Percentiles rank a stretch among this genome's conserved stretches.
phyloP scores from a whole-genome alignment of 2,888 invertebrate genomes.

The Nebria salina region DNA sequence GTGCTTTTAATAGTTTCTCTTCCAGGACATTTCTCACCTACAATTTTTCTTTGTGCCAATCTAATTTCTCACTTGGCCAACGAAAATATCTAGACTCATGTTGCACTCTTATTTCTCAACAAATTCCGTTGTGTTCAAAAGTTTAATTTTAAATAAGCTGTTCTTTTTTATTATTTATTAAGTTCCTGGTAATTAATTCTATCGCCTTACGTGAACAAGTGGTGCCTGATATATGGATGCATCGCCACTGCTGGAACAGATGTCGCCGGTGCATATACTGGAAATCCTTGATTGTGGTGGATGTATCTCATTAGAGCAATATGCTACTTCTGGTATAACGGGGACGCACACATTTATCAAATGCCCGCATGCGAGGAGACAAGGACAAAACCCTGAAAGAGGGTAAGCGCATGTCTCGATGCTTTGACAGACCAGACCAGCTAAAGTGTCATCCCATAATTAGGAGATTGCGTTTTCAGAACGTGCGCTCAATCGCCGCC shows the following conservation, averaged over 20 bases:
- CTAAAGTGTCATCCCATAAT: conserved; percentile 16
- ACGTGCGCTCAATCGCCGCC: not conserved
- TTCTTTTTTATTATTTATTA: not conserved
- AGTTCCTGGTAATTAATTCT: not conserved
- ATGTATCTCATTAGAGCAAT: conserved; percentile 29
- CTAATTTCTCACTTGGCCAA: not conserved
- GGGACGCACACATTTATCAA: conserved; percentile 30
- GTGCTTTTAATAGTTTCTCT: conserved; percentile 20
- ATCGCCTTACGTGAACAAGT: conserved; percentile 10
- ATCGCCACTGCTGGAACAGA: conserved; percentile 11
- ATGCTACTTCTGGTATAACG: conserved; percentile 10
- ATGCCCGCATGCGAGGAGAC: conserved; percentile 20
- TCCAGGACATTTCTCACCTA: not conserved
- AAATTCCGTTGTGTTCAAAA: too few relatives aligned
- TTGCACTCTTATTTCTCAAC: too few relatives aligned
- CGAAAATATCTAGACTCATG: not conserved
- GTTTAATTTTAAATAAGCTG: not conserved
- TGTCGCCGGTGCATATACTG: conserved; percentile 11
- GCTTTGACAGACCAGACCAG: conserved; percentile 12
- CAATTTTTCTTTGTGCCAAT: not conserved
- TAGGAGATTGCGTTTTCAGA: conserved; percentile 19
- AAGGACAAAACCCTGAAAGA: not conserved
- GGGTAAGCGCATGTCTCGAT: conserved; percentile 7
- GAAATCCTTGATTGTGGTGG: conserved; percentile 32
- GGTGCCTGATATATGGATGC: conserved; percentile 4